Evolutionary conservation across 1,140 invertebrate genomes (phyloP).

Genomic region (Brachionus sp.): DNA sequence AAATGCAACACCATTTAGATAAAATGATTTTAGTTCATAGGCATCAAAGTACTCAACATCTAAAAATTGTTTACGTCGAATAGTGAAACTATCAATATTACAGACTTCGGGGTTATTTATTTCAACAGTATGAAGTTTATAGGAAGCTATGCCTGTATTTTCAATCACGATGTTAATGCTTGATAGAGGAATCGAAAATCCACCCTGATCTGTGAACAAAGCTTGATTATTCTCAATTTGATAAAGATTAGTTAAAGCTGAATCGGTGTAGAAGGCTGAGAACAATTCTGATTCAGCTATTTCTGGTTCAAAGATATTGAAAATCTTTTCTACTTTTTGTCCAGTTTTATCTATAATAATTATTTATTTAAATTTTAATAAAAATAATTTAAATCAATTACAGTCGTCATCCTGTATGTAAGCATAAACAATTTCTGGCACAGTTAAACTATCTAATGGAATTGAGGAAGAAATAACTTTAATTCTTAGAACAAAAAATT

Average conservation of each 20-base stretch:
- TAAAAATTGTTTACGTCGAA: neutral
- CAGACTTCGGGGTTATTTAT: conserved; percentile 5
- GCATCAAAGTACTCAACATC: neutral
- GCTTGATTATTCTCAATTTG: neutral
- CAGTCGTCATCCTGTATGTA: conserved; percentile 36
- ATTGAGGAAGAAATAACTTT: neutral
- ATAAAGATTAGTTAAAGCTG: neutral
- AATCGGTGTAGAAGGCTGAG: neutral
- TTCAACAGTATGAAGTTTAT: conserved; percentile 26
- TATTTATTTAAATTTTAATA: neutral
- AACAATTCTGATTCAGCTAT: neutral
- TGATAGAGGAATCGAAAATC: neutral
- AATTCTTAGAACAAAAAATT: conserved; percentile 13
- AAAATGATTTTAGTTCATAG: neutral
- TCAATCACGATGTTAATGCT: neutral
- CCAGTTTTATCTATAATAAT: neutral
- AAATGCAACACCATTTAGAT: neutral
- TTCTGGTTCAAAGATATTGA: neutral
- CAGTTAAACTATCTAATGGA: neutral
- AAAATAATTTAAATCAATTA: neutral
- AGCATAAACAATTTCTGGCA: neutral
- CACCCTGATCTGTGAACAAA: neutral
- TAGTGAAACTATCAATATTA: neutral
- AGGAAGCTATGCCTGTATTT: neutral
- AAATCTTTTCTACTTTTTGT: neutral